Base-by-base conservation (phyloP, 2,888 invertebrate genomes). In the Himalopsyche anomala region DNA sequence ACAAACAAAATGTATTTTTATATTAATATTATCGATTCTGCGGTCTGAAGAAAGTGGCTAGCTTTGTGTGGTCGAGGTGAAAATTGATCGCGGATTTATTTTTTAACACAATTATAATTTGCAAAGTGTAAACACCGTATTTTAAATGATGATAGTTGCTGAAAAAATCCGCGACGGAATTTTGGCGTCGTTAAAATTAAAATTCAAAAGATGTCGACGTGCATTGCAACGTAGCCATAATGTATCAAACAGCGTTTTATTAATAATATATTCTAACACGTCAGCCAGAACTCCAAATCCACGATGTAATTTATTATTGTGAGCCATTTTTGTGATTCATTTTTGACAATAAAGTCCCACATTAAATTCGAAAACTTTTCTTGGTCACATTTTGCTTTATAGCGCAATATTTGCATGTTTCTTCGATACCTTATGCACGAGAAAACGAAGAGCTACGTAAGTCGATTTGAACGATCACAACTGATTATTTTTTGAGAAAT, bases 151-250 rank as follows among this genome's bases (percentile, higher is more conserved):
- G 62, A 19, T 8, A 19, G 19, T 19, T 19, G 19, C 5, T 8
- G 1, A 62, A 62, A n/a, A n/a, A 62, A 62, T n/a, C 9, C 19
- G 11, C 51, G 15, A 9, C 5, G 62, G 62, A 62, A 62, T 62
- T 62, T 62, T 62, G 62, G 62, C 62, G 62, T 62, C 62, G 9
- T 56, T 56, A 56, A 56, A 62, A 62, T 62, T 62, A 62, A 62
- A 62, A 62, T 62, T 19, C 62, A 62, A 19, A 8, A n/a, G 62
- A 62, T 11, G 62, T 62, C 62, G 62, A 62, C 4, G 11, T 11
- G n/a, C 11, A 11, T 62, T 19, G 19, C 11, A 62, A 11, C 62
- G 9, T 8, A 62, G 15, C 28, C 62, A 62, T 3, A 62, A 62
- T n/a, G 62, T 11, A 11, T 2, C n/a, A 19, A 62, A 19, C 5